A percentile compares a stretch with the other conserved stretches of the same genome.
Evolutionary conservation across 2,113 vertebrate species (phyloP).

Genomic region (Tringa solitaria): DNA sequence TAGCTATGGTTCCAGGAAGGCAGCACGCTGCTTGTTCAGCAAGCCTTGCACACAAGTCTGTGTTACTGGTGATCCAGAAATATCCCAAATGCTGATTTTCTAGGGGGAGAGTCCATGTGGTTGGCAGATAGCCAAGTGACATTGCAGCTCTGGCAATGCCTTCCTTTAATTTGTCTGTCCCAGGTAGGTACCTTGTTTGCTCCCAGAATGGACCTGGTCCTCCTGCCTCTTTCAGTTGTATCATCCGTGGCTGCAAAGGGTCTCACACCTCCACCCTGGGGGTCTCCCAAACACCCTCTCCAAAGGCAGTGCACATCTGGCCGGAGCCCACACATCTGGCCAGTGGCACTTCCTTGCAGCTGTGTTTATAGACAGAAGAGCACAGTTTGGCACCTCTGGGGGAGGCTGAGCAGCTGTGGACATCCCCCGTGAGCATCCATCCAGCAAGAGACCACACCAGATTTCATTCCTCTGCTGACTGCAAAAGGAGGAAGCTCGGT

Average conservation of each 20-base stretch:
- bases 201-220: neutral
- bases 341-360: neutral
- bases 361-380: neutral
- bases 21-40: neutral
- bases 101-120: neutral
- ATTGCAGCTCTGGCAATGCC: neutral
- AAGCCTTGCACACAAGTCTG: neutral
- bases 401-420: neutral
- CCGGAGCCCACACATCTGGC: neutral
- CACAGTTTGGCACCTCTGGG: neutral
- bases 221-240: neutral
- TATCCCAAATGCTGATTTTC: neutral
- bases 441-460: neutral
- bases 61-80: neutral
- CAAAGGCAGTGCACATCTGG: neutral
- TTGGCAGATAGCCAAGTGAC: neutral
- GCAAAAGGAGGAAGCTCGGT: neutral
- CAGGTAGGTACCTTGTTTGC: neutral
- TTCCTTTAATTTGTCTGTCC: neutral
- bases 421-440: neutral
- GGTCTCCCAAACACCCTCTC: neutral
- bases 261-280: neutral
- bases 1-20: neutral
- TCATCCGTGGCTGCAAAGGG: accelerated
- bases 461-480: neutral